Conservation (phyloP, 2,888 invertebrate species). For the Thereva unica region DNA sequence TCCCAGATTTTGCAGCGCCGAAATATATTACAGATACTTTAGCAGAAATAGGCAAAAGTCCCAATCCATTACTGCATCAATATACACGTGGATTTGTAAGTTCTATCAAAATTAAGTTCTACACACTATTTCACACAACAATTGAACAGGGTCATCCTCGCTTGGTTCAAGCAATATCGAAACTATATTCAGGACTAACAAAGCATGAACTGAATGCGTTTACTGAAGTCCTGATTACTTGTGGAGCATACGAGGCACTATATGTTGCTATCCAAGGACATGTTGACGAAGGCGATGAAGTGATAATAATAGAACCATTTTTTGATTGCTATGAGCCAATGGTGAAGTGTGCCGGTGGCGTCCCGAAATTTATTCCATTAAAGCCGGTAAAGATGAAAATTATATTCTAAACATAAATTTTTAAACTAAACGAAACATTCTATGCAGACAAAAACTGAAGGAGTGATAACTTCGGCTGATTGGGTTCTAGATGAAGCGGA, state of each 20-base stretch:
- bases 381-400: conserved; percentile 66
- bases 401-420: not conserved
- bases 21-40: conserved; percentile 79
- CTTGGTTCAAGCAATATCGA: conserved; percentile 80
- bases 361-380: conserved; percentile 84
- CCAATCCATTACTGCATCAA: conserved; percentile 81
- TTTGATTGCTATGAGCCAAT: conserved; percentile 98
- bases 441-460: conserved; percentile 6
- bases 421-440: not conserved
- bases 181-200: conserved; percentile 81
- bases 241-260: conserved; percentile 94
- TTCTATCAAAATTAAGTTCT: conserved; percentile 44
- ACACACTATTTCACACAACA: not conserved
- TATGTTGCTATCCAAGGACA: conserved; percentile 84
- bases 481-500: conserved; percentile 87
- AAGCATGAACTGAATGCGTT: conserved; percentile 78
- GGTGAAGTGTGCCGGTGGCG: conserved; percentile 85
- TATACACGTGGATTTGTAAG: conserved; percentile 94
- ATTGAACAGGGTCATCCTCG: conserved; percentile 83
- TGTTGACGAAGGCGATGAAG: conserved; percentile 85
- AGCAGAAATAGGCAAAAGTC: conserved; percentile 66
- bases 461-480: conserved; percentile 69
- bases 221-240: conserved; percentile 85
- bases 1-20: conserved; percentile 90
- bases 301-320: conserved; percentile 96